Percentiles rank a stretch among this genome's conserved stretches.
Conservation (phyloP, 2,797 vertebrate genomes). For the Furcifer pardalis region DNA sequence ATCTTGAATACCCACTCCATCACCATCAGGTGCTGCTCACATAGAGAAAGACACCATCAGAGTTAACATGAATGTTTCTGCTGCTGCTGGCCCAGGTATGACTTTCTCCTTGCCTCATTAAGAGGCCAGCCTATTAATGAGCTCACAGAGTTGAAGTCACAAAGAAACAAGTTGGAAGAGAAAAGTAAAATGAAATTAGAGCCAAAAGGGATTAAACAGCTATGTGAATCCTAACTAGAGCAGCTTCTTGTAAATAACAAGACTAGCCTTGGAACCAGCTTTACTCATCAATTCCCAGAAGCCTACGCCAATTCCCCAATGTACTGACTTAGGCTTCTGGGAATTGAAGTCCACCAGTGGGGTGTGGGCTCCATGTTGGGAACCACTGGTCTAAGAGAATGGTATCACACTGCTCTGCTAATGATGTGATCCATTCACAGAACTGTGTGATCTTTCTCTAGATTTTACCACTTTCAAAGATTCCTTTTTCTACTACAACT, state of each 20-base stretch:
- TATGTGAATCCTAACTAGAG: not conserved
- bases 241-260: not conserved
- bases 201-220: not conserved
- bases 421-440: no score
- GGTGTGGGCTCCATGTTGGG: no score
- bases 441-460: no score
- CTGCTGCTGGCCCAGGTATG: not conserved
- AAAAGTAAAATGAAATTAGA: not conserved
- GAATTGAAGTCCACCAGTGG: no score
- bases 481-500: no score
- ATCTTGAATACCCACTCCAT: no score
- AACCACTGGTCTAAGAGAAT: not conserved
- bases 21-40: not conserved
- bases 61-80: not conserved
- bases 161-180: no score
- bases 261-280: not conserved
- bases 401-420: not conserved
- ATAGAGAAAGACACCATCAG: not conserved
- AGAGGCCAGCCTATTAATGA: not conserved
- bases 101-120: not conserved
- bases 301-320: no score
- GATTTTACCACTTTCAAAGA: not conserved
- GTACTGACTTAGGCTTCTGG: no score
- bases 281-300: no score
- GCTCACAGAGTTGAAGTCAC: not conserved